Conservation (phyloP, 1,140 invertebrate species). For the Dendroctonus ponderosae region DNA sequence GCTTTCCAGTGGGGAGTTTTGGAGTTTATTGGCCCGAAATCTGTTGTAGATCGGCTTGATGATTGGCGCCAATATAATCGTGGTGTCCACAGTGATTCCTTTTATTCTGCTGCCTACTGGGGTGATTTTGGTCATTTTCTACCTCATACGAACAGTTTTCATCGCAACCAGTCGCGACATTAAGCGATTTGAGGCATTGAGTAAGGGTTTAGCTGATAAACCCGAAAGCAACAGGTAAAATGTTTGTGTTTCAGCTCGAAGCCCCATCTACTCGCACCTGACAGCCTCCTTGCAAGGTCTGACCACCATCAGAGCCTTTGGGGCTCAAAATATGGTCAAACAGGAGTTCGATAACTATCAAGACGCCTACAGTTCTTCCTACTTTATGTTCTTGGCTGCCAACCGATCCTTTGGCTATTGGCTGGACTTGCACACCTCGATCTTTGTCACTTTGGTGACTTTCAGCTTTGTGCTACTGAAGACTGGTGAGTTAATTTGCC, state of each 20-base stretch:
- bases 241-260: conserved; percentile 57
- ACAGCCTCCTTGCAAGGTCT: conserved; percentile 76
- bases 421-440: conserved; percentile 67
- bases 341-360: conserved; percentile 65
- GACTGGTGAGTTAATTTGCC: conserved; percentile 39
- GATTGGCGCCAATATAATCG: conserved; percentile 24
- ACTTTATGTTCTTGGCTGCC: conserved; percentile 66
- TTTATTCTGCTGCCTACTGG: conserved; percentile 29
- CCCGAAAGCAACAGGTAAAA: neutral
- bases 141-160: conserved; percentile 68
- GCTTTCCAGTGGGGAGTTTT: conserved; percentile 46
- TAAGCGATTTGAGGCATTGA: conserved; percentile 71
- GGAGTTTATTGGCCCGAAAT: neutral
- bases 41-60: conserved; percentile 30
- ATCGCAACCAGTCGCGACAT: conserved; percentile 76
- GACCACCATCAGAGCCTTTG: conserved; percentile 75
- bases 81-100: conserved; percentile 26
- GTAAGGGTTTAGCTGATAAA: conserved; percentile 3
- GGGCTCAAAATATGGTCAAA: conserved; percentile 64
- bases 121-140: conserved; percentile 53
- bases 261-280: conserved; percentile 81
- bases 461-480: conserved; percentile 57
- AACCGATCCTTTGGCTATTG: conserved; percentile 60
- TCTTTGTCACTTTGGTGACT: conserved; percentile 60
- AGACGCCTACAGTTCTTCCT: conserved; percentile 62